Conservation (phyloP, 2,113 vertebrate species). For the Pangasianodon gigas region DNA sequence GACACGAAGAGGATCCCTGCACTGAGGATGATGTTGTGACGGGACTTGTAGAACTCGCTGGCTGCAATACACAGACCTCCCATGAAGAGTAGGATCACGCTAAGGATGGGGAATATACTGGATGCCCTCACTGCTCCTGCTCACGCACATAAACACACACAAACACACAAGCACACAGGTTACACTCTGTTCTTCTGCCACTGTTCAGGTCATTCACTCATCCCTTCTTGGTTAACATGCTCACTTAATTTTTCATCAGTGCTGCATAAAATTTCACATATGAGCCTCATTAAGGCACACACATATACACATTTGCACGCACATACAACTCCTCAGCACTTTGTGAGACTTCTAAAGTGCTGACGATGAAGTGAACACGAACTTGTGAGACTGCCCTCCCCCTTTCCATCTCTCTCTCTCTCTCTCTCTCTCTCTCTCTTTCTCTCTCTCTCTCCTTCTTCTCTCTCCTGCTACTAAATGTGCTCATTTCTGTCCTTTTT, state of each 20-base stretch:
- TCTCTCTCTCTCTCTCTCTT: slow-evolving; percentile 24
- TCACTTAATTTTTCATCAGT: neutral
- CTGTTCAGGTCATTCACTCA: too few species aligned
- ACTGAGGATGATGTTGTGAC: slow-evolving; percentile 91
- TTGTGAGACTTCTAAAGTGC: slow-evolving; percentile 43
- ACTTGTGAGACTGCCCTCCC: slow-evolving; percentile 58
- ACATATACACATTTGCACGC: neutral
- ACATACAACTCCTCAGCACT: slow-evolving; percentile 41
- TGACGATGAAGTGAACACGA: slow-evolving; percentile 33
- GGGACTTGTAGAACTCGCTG: slow-evolving; percentile 90
- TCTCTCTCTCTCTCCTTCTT: slow-evolving; percentile 18
- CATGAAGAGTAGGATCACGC: slow-evolving; percentile 90
- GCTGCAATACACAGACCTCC: slow-evolving; percentile 88
- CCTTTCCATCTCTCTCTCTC: slow-evolving; percentile 17
- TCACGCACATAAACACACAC: neutral
- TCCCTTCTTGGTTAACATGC: neutral
- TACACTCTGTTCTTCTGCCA: neutral
- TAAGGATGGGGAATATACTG: slow-evolving; percentile 71
- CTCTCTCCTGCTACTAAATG: slow-evolving; percentile 20
- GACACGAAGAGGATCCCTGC: slow-evolving; percentile 88
- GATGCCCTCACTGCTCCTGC: slow-evolving; percentile 60
- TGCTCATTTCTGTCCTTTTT: slow-evolving; percentile 4
- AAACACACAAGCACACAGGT: neutral
- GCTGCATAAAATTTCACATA: slow-evolving; percentile 8
- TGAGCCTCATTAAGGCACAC: neutral